Base-by-base conservation (phyloP, 1,140 invertebrate genomes). In the Galleria mellonella region DNA sequence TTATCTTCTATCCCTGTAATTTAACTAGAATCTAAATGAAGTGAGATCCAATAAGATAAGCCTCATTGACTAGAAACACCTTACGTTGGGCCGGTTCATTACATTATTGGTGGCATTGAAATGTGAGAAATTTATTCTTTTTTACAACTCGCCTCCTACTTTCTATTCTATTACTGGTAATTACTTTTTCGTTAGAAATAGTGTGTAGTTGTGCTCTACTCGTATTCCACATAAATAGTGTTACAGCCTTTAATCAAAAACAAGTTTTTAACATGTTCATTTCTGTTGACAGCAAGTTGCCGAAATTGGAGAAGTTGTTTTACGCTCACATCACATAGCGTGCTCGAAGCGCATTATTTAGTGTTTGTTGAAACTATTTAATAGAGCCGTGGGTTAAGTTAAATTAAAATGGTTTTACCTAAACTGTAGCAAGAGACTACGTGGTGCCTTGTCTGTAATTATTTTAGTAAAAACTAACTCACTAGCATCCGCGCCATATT, bases 11-110 rank as follows among this genome's bases (percentile, higher is more conserved):
- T 64, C 59, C 53, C 64, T 63, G 72, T 77, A 82, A 76, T 78
- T 82, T 84, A 76, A 84, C 76, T 72, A 64, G 63, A 65, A 62
- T 82, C 77, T 84, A 81, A 84, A 84, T 73, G 71, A 77, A 74
- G 48, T 52, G 63, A 78, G 77, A 82, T 84, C 71, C 67, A 60
- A 78, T 74, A 63, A 65, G 81, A 84, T 82, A 84, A 82, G 65
- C 67, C 58, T 65, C 62, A 68, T 75, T 72, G 69, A 66, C 56
- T 72, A 62, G 54, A 69, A 65, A 72, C 65, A 72, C 62, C 59
- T 69, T 51, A 72, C 62, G 65, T 67, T 49, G 55, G 56, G 51
- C 55, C 59, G 65, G 58, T 68, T 72, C 70, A 72, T 78, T 77
- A 77, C 72, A 67, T 72, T 67, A 63, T 61, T 69, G 70, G 59